Conservation (phyloP, 2,797 vertebrate genomes). For the Anguilla anguilla region DNA sequence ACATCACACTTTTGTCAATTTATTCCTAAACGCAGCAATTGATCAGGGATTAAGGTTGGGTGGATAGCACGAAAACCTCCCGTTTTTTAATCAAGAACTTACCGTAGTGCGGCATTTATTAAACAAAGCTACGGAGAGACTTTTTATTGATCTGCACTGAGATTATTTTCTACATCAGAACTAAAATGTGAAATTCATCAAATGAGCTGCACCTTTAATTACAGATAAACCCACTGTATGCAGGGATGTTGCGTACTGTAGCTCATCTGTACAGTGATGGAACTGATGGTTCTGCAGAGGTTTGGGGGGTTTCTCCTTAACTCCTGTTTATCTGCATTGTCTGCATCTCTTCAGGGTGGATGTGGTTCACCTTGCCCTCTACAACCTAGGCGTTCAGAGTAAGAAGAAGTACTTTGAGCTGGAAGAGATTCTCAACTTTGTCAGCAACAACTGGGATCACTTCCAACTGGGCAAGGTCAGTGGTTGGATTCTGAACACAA, state of each 20-base stretch:
- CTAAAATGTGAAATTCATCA: background rate
- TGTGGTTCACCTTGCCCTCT: conserved; percentile 89
- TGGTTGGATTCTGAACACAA: background rate
- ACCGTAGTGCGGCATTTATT: background rate
- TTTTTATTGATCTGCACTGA: background rate
- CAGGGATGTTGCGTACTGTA: background rate
- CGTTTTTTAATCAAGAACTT: background rate
- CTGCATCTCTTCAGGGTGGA: conserved; percentile 79
- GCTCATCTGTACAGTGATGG: background rate
- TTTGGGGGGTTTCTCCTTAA: background rate
- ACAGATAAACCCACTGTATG: background rate
- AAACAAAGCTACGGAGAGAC: background rate
- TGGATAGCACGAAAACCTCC: background rate
- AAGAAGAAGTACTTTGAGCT: conserved; percentile 98
- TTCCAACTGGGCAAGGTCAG: conserved; percentile 91
- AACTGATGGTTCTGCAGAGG: background rate
- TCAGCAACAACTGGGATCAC: conserved; percentile 88
- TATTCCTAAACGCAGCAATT: background rate
- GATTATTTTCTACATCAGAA: background rate
- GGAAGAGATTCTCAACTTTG: conserved; percentile 90
- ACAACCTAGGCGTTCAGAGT: conserved; percentile 92
- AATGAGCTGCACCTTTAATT: background rate
- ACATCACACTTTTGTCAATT: background rate
- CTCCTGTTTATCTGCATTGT: background rate
- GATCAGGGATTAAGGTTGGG: background rate